A percentile compares a stretch with the other conserved stretches of the same genome.
These are phyloP conservation scores for Agrotis exclamationis DNA, from an alignment of 2,888 invertebrate genomes.

Conservation along the genomic window DNA sequence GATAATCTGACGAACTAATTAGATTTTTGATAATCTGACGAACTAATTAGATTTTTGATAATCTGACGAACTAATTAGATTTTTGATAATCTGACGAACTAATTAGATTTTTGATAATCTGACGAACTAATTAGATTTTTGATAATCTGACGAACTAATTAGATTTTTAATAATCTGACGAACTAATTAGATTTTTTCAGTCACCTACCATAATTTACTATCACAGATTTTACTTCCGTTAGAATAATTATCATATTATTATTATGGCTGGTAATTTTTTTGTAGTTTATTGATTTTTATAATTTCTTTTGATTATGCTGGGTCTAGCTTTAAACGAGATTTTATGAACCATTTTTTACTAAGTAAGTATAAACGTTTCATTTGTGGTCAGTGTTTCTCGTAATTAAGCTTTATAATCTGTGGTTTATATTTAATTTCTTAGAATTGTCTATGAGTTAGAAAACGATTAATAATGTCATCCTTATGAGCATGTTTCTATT, in stretches of 20 bases:
- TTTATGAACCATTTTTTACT: neutral
- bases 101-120: too few species aligned
- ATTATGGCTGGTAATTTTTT: neutral
- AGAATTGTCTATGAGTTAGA: conserved; percentile 6
- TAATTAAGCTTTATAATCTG: neutral
- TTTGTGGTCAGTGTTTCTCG: neutral
- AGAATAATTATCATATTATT: neutral
- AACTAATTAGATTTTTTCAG: too few species aligned
- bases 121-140: too few species aligned
- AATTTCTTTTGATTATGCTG: too few species aligned
- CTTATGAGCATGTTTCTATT: neutral
- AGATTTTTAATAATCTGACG: too few species aligned
- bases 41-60: too few species aligned
- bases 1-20: too few species aligned
- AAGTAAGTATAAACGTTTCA: neutral
- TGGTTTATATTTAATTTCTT: neutral
- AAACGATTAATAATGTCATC: neutral
- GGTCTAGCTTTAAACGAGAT: neutral
- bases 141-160: too few species aligned
- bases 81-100: too few species aligned
- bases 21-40: too few species aligned
- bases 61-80: too few species aligned
- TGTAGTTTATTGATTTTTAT: too few species aligned
- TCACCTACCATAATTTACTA: neutral
- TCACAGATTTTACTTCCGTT: conserved; percentile 1